phyloP scores from a whole-genome alignment of 2,797 vertebrate genomes.

The Glyptemys insculpta region DNA sequence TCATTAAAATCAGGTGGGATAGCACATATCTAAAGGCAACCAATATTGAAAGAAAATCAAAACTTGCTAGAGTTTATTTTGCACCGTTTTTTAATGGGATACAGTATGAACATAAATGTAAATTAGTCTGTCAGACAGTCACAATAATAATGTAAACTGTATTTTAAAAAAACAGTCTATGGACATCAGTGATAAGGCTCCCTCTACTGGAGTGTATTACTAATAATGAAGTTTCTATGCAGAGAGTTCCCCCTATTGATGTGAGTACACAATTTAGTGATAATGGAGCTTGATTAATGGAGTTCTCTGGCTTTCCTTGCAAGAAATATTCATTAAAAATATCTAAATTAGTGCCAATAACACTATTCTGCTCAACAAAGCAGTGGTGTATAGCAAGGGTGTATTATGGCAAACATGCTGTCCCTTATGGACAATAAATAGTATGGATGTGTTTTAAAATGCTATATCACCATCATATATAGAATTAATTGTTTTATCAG shows the following conservation, averaged over 20 bases:
- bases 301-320: slow-evolving; percentile 41
- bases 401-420: slow-evolving; percentile 1
- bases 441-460: neutral
- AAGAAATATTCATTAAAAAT: slow-evolving; percentile 29
- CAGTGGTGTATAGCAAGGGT: slow-evolving; percentile 5
- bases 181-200: neutral
- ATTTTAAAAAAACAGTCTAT: neutral
- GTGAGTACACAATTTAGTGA: neutral
- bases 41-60: neutral
- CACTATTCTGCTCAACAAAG: slow-evolving; percentile 44
- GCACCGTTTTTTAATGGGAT: neutral
- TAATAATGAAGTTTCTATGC: neutral
- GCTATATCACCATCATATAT: neutral
- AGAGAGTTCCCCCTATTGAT: neutral
- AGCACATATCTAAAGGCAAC: neutral
- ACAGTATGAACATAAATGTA: neutral
- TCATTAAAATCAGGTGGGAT: neutral
- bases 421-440: neutral
- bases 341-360: neutral
- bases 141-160: neutral
- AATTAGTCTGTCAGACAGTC: accelerated
- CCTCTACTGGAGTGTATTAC: neutral
- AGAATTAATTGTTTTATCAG: slow-evolving; percentile 37
- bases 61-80: neutral
- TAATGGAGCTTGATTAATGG: slow-evolving; percentile 16